These are phyloP conservation scores for Morone saxatilis DNA, from an alignment of 2,113 vertebrate species.

Conservation along the genomic window DNA sequence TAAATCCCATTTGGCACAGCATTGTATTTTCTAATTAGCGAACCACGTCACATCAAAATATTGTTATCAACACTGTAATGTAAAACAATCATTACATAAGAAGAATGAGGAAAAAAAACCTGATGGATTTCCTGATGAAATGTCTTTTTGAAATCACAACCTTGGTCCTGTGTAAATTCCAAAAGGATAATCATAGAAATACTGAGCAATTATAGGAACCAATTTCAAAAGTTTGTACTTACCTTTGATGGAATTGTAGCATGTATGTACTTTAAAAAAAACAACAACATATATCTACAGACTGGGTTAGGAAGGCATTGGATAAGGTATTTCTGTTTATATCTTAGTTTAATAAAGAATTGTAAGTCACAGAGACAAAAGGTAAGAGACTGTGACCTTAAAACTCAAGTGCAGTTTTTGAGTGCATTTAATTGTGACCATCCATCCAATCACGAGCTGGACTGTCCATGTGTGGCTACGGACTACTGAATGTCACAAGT, in stretches of 20 bases:
- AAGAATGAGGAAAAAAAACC: not conserved
- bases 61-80: constrained; percentile 12
- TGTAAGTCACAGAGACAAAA: constrained; percentile 39
- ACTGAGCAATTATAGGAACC: not conserved
- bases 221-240: not conserved
- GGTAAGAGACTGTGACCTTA: constrained; percentile 31
- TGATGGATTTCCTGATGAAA: not conserved
- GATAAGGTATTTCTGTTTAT: constrained; percentile 14
- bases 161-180: not conserved
- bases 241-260: not conserved
- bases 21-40: not conserved
- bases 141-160: constrained; percentile 10
- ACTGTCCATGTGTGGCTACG: constrained; percentile 34
- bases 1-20: constrained; percentile 32
- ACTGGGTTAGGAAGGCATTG: not conserved
- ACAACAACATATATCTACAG: not conserved
- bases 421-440: constrained; percentile 33
- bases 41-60: not conserved
- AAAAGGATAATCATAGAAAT: not conserved
- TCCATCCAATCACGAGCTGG: constrained; percentile 19
- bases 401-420: constrained; percentile 19
- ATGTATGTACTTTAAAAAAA: not conserved
- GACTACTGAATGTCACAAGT: constrained; percentile 50
- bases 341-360: not conserved
- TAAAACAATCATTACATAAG: constrained; percentile 30